A percentile compares a stretch with the other conserved stretches of the same genome.
phyloP scores from a whole-genome alignment of 2,113 vertebrate genomes.

The Sphaerodactylus townsendi region DNA sequence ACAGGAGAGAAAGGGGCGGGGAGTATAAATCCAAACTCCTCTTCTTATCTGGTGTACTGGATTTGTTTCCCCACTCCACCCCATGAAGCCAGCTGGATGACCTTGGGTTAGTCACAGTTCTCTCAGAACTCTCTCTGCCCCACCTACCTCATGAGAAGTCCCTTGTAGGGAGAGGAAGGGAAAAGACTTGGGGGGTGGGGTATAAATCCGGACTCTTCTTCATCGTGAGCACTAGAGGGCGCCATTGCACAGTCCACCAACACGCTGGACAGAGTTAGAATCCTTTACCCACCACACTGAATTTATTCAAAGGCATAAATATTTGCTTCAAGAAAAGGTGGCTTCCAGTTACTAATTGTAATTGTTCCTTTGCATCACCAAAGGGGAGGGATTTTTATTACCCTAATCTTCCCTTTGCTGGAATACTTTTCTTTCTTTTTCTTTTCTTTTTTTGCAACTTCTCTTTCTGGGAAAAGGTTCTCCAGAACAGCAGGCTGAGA shows the following conservation, averaged over 20 bases:
- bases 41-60: no score
- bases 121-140: no score
- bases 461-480: background rate
- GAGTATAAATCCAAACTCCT: no score
- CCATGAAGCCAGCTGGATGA: no score
- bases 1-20: no score
- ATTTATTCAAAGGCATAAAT: background rate
- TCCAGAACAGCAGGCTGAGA: background rate
- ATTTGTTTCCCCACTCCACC: no score
- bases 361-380: background rate
- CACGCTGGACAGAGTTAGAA: no score
- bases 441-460: background rate
- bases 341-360: background rate
- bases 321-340: background rate
- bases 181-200: no score
- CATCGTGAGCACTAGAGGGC: conserved; percentile 65
- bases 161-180: no score
- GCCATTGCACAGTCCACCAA: background rate
- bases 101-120: no score
- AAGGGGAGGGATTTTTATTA: accelerated
- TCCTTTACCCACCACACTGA: background rate
- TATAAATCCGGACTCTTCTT: no score
- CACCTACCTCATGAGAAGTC: no score
- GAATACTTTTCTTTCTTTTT: background rate
- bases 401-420: background rate